Conservation (phyloP, 1,140 invertebrate species). For the Dendroctonus valens region DNA sequence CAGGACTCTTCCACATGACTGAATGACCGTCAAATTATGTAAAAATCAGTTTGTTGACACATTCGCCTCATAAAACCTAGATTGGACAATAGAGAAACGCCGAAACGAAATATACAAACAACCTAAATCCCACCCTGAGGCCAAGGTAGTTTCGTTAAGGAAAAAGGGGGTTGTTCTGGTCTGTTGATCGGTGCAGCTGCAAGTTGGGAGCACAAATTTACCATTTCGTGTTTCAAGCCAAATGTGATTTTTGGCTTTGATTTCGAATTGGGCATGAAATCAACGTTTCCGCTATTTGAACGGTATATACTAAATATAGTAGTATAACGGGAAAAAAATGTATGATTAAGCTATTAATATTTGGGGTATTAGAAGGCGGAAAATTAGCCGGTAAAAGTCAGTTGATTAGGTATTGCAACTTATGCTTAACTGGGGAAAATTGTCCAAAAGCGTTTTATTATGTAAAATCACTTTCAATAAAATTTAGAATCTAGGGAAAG, state of each 20-base stretch:
- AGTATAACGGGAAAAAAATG: background rate
- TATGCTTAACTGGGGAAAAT: background rate
- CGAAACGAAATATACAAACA: slow-evolving; percentile 5
- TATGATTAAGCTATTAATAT: background rate
- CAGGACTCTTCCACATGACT: too few relatives aligned
- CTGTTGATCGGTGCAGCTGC: slow-evolving; percentile 45
- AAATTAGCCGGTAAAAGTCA: background rate
- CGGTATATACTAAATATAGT: background rate
- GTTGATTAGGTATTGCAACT: background rate
- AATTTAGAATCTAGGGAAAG: too few relatives aligned
- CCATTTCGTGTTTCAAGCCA: slow-evolving; percentile 28
- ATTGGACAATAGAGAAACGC: background rate
- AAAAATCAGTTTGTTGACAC: background rate
- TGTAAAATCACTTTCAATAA: too few relatives aligned
- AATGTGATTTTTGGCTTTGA: slow-evolving; percentile 32
- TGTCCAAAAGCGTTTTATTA: background rate
- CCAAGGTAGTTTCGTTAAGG: slow-evolving; percentile 2
- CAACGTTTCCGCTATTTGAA: slow-evolving; percentile 38
- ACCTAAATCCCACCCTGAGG: slow-evolving; percentile 26
- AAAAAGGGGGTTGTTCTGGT: slow-evolving; percentile 41
- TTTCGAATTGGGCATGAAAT: slow-evolving; percentile 38
- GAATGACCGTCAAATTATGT: too few relatives aligned
- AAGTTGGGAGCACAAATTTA: background rate
- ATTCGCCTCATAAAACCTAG: background rate
- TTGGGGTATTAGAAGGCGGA: background rate